Base-by-base conservation (phyloP, 2,888 invertebrate species). In the Hyposoter didymator region DNA sequence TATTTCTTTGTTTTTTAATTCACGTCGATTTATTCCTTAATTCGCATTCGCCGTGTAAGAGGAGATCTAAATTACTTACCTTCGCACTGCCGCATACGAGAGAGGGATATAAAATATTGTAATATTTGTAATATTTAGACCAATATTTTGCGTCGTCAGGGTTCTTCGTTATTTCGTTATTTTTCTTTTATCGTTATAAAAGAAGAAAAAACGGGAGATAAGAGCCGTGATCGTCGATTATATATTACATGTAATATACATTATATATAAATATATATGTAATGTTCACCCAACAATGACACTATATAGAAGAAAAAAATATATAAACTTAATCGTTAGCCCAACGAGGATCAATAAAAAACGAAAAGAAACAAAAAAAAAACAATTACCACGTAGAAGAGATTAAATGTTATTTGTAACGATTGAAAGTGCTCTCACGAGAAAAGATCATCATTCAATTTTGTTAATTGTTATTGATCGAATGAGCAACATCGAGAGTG, bases 51-150 rank as follows among this genome's bases (percentile, higher is more conserved):
- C 85, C 85, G 81, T 78, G 83, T 76, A 84, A 82, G 78, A 49
- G 45, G 66, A 80, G 78, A 69, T 89, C 82, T 89, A 91, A 91
- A 92, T 91, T 91, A 90, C 88, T 89, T 88, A 92, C 90, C 91
- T 92, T 89, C 89, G 92, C 93, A 93, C 93, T 93, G 93, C 93
- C 93, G 91, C 90, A 59, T 91, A 91, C 87, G 89, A 91, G 91
- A 66, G 72, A 79, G 82, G 55, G 66, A 66, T 47, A 55, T 28
- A 79, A 92, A 87, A 84, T 84, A 92, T 91, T 89, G 89, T 90
- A 90, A 91, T 87, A 88, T 90, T 92, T 90, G 85, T 90, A 91
- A 89, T 76, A 89, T 84, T 85, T 90, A 90, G 87, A 87, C 89
- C 86, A 81, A 89, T 88, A 88, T 55, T 75, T 78, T 72, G 70